Evolutionary conservation across 2,888 invertebrate species (phyloP).

Genomic region (Chrysolina americana): DNA sequence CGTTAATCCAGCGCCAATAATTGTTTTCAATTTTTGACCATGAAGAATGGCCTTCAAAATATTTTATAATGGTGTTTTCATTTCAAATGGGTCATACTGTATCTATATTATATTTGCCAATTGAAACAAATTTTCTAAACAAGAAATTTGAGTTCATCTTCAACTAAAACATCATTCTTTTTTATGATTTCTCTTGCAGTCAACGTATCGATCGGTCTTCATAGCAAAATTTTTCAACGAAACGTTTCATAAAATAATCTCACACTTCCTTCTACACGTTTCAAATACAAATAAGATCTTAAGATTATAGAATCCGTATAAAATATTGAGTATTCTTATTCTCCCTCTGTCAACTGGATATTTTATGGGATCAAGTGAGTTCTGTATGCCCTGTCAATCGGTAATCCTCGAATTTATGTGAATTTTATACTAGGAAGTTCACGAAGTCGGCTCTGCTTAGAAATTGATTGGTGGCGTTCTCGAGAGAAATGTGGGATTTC

Average conservation of each 20-base stretch:
- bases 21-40: too few relatives aligned
- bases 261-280: constrained; percentile 40
- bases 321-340: constrained; percentile 63
- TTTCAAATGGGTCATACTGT: too few relatives aligned
- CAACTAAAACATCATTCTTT: too few relatives aligned
- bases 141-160: too few relatives aligned
- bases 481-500: constrained; percentile 7
- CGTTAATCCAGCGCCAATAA: too few relatives aligned
- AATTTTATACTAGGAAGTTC: constrained; percentile 61
- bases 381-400: constrained; percentile 64
- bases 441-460: constrained; percentile 41
- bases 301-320: constrained; percentile 56
- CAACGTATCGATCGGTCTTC: neutral
- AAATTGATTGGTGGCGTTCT: constrained; percentile 45
- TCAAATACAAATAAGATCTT: constrained; percentile 53
- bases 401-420: constrained; percentile 66
- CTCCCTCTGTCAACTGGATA: constrained; percentile 64
- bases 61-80: too few relatives aligned
- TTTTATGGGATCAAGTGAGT: constrained; percentile 66
- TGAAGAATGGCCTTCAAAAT: too few relatives aligned
- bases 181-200: too few relatives aligned
- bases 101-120: too few relatives aligned
- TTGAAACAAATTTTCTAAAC: too few relatives aligned
- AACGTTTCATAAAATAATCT: neutral
- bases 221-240: neutral